A percentile compares a stretch with the other conserved stretches of the same genome.
phyloP scores from a whole-genome alignment of 2,113 vertebrate species.

The Pipa parva region DNA sequence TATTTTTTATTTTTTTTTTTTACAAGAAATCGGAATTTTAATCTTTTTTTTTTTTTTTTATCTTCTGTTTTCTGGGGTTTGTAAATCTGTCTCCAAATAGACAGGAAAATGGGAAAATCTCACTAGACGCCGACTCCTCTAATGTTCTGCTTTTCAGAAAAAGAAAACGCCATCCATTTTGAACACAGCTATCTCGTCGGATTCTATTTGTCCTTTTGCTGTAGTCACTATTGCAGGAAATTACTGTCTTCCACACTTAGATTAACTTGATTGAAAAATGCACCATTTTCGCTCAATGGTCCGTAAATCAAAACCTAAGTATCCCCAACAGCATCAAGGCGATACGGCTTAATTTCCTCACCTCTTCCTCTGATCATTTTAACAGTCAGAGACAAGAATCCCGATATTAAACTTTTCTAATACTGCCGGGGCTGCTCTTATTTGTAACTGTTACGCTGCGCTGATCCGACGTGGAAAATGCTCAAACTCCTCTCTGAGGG shows the following conservation, averaged over 20 bases:
- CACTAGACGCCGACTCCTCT: neutral
- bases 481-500: no score
- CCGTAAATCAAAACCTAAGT: slow-evolving; percentile 35
- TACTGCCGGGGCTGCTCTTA: neutral
- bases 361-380: neutral
- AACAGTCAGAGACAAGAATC: neutral
- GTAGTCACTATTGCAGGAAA: slow-evolving; percentile 35
- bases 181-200: slow-evolving; percentile 16
- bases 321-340: slow-evolving; percentile 20
- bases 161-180: neutral
- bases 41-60: neutral
- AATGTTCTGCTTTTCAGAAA: neutral
- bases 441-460: neutral
- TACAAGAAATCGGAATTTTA: neutral
- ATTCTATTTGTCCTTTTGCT: slow-evolving; percentile 31
- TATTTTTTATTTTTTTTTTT: no score
- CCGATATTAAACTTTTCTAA: neutral
- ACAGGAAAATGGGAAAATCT: slow-evolving; percentile 3
- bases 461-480: neutral
- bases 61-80: neutral
- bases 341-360: slow-evolving; percentile 29
- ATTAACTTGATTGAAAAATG: slow-evolving; percentile 35
- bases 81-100: slow-evolving; percentile 1
- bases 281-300: slow-evolving; percentile 26
- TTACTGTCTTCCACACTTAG: slow-evolving; percentile 39